Conservation (phyloP, 30 jellyfish, hydroid and myxozoan species). For the Aurelia coerulea region DNA sequence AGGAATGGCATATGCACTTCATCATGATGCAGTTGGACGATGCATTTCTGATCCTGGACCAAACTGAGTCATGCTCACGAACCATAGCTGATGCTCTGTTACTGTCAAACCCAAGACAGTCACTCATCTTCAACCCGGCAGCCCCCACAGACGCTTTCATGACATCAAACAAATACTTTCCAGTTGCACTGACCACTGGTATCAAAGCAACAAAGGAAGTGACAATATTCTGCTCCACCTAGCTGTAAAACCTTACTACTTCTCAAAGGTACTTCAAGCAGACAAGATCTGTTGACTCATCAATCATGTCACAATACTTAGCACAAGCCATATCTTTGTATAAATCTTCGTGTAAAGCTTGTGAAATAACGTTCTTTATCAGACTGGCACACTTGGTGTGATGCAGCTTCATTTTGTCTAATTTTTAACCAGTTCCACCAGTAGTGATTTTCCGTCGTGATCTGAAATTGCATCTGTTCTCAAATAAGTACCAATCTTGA, state of each 20-base stretch:
- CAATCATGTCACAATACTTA: neutral
- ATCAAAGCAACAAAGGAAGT: neutral
- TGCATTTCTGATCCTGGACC: conserved; percentile 40
- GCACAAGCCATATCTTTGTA: conserved; percentile 33
- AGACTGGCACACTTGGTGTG: conserved; percentile 35
- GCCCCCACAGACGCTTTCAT: conserved; percentile 22
- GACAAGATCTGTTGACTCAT: too few species aligned
- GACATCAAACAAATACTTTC: conserved; percentile 42
- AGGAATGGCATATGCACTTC: neutral
- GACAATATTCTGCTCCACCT: too few species aligned
- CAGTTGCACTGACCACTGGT: conserved; percentile 57
- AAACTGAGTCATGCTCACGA: conserved; percentile 56
- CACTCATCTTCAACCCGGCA: conserved; percentile 45
- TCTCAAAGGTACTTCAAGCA: too few species aligned
- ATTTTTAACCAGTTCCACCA: conserved; percentile 33
- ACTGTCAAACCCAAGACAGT: conserved; percentile 59
- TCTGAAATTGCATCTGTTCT: too few species aligned
- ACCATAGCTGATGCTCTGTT: conserved; percentile 60
- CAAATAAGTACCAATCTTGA: too few species aligned
- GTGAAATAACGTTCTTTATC: neutral
- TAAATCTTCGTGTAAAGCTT: conserved; percentile 32
- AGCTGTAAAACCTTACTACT: too few species aligned
- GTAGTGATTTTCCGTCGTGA: too few species aligned
- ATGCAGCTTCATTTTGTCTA: conserved; percentile 47
- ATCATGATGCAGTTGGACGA: conserved; percentile 65